These are phyloP conservation scores for Tadarida brasiliensis DNA, from an alignment of 2,797 vertebrate species.

Conservation along the genomic window DNA sequence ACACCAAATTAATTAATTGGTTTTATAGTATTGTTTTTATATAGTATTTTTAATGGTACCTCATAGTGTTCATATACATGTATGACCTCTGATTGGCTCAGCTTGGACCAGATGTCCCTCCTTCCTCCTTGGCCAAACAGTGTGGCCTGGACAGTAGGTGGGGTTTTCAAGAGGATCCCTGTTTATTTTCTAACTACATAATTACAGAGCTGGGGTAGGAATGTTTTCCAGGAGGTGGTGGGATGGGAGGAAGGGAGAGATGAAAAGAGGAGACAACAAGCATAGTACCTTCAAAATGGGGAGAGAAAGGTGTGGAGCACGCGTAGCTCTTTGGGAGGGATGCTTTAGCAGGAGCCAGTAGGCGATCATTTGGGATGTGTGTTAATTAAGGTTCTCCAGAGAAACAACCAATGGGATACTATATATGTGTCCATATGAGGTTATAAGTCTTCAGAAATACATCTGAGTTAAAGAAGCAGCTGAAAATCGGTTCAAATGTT, in stretches of 20 bases:
- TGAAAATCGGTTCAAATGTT: slow-evolving; percentile 41
- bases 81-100: background rate
- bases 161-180: background rate
- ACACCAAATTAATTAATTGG: background rate
- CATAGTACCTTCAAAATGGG: background rate
- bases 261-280: background rate
- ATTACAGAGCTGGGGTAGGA: background rate
- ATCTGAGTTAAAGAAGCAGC: background rate
- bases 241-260: background rate
- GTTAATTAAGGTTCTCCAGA: background rate
- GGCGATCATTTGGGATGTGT: background rate
- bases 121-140: background rate
- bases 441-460: background rate
- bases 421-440: background rate
- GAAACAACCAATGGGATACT: background rate
- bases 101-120: background rate
- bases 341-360: background rate
- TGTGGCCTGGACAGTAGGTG: background rate
- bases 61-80: background rate
- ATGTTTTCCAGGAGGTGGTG: background rate
- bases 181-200: background rate
- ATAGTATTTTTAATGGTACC: background rate
- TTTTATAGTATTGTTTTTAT: background rate
- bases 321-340: background rate
- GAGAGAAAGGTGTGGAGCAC: background rate